Conservation (phyloP, 2,888 invertebrate genomes). For the Fragum fragum region DNA sequence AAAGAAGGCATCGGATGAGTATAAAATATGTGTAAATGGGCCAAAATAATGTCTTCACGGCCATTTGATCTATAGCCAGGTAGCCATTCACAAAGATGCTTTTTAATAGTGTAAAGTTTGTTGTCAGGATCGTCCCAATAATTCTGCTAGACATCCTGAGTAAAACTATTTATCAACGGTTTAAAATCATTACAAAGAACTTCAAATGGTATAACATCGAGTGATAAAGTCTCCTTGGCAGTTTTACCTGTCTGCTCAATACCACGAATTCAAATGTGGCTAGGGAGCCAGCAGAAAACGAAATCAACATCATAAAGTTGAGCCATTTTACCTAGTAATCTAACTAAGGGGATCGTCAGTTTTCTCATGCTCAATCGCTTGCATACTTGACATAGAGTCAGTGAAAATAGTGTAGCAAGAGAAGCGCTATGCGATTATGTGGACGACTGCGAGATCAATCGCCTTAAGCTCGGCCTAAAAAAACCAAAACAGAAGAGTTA, state of each 20-base stretch:
- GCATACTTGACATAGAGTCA: slow-evolving; percentile 34
- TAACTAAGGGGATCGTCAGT: slow-evolving; percentile 7
- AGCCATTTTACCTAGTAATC: neutral
- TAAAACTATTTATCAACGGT: slow-evolving; percentile 4
- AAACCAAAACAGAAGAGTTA: slow-evolving; percentile 37
- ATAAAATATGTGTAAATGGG: slow-evolving; percentile 18
- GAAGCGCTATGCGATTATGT: neutral
- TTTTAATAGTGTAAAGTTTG: slow-evolving; percentile 24
- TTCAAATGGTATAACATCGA: neutral
- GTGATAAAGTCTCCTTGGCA: slow-evolving; percentile 11
- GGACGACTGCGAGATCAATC: slow-evolving; percentile 27
- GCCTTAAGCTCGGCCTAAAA: slow-evolving; percentile 39
- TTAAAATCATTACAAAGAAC: slow-evolving; percentile 21
- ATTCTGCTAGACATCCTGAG: neutral
- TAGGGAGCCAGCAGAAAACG: slow-evolving; percentile 36
- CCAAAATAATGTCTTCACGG: slow-evolving; percentile 25
- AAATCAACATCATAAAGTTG: neutral
- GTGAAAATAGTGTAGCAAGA: slow-evolving; percentile 15
- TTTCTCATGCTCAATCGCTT: slow-evolving; percentile 12
- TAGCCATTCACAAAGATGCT: neutral
- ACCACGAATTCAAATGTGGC: slow-evolving; percentile 35
- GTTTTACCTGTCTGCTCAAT: slow-evolving; percentile 16
- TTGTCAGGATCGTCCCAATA: slow-evolving; percentile 10
- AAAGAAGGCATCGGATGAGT: slow-evolving; percentile 16
- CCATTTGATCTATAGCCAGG: neutral